Evolutionary conservation across 1,140 invertebrate genomes (phyloP).

Genomic region (Zaprionus africanus): DNA sequence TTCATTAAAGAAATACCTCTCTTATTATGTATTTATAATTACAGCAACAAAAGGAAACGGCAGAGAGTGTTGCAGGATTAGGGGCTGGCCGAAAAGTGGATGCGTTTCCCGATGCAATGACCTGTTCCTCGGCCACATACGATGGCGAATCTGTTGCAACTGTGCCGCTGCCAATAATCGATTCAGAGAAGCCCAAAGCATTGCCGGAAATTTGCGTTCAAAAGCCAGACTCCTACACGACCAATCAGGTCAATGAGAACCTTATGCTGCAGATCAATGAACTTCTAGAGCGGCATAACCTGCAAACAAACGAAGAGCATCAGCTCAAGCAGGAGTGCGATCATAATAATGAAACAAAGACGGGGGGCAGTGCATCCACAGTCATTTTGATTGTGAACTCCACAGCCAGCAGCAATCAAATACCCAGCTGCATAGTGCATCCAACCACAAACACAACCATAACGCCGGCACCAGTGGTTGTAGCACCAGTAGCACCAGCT

Average conservation of each 20-base stretch:
- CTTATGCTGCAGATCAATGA: constrained; percentile 63
- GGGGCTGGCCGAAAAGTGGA: constrained; percentile 28
- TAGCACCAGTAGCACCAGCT: not conserved
- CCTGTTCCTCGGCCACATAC: constrained; percentile 70
- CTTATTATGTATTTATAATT: not conserved
- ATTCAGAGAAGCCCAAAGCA: constrained; percentile 3
- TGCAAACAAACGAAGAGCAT: constrained; percentile 12
- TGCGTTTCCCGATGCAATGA: constrained; percentile 70
- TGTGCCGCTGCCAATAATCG: constrained; percentile 14
- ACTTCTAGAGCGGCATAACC: constrained; percentile 57
- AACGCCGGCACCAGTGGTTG: not conserved
- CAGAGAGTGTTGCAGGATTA: not conserved
- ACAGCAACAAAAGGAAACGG: constrained; percentile 19
- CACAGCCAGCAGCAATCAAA: not conserved
- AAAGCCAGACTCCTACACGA: constrained; percentile 47
- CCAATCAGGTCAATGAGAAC: constrained; percentile 53
- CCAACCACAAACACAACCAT: constrained; percentile 1
- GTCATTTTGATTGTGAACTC: constrained; percentile 65
- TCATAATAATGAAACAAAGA: constrained; percentile 31
- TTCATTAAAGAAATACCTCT: not conserved
- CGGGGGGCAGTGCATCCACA: constrained; percentile 17
- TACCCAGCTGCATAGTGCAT: constrained; percentile 33
- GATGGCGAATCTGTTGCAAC: constrained; percentile 54
- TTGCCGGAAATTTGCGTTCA: not conserved
- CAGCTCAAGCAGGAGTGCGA: constrained; percentile 10